Base-by-base conservation (phyloP, 1,140 invertebrate genomes). In the Rhopalosiphum maidis region DNA sequence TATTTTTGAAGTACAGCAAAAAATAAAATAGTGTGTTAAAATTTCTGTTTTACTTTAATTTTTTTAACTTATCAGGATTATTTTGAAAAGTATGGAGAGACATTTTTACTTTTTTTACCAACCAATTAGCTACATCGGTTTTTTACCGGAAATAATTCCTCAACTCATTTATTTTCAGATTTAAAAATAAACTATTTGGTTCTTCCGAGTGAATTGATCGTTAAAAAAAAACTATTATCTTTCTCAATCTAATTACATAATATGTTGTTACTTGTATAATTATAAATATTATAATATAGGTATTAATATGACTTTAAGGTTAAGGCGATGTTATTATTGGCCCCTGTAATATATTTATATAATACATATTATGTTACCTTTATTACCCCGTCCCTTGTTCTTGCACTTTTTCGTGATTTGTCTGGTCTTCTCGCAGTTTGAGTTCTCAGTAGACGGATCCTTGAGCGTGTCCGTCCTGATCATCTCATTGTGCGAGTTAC, bases 331-430 rank as follows among this genome's bases (percentile, higher is more conserved):
- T 77, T 77, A 35, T n/a, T 77, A n/a, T 77, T 77, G n/a, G 4
- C 60, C n/a, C n/a, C 0, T n/a, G 15, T n/a, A 41, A 41, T 41
- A 41, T 41, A 41, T 41, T 9, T 30, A 30, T 0, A 41, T 41
- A 41, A 41, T 41, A 41, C 41, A 30, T 83, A 3, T 37, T 43
- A 43, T 18, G 95, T 95, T 93, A 95, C 95, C 95, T 97, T 97
- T 95, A 96, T 96, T 94, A 95, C 95, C 94, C 96, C 96, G 94
- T 96, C 96, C 94, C 94, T 96, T 96, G 95, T 96, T 96, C 96
- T 97, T 98, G 96, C 97, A 98, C 95, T 97, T 97, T 95, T 97
- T 97, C 93, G 96, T 97, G 89, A 97, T 95, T 94, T 96, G 96
- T 94, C 97, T 96, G 95, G 96, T 97, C 95, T 96, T 96, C 94